Conservation (phyloP, 2,113 vertebrate species). For the Oreochromis spilurus region DNA sequence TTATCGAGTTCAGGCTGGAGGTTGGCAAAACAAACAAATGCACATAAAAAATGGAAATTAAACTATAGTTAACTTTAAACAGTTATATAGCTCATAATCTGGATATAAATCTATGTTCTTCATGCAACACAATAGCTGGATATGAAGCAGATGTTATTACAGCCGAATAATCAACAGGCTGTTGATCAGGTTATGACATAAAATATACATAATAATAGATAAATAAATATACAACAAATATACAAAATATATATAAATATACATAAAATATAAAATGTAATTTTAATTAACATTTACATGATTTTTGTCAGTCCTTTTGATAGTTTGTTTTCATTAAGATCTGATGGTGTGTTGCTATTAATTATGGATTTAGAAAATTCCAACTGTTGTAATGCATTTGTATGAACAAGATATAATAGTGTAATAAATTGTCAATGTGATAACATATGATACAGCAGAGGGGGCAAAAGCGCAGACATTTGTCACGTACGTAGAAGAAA, state of each 20-base stretch:
- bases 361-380: neutral
- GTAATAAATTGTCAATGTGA: neutral
- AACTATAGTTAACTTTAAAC: neutral
- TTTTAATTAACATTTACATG: neutral
- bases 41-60: neutral
- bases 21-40: neutral
- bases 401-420: neutral
- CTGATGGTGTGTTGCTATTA: neutral
- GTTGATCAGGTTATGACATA: neutral
- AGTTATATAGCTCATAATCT: neutral
- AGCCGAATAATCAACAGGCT: accelerated
- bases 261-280: neutral
- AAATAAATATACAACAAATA: no score
- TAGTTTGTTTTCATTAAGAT: neutral
- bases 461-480: neutral
- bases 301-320: neutral
- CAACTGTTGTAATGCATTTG: neutral
- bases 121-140: neutral
- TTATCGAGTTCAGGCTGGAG: neutral
- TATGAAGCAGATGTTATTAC: neutral
- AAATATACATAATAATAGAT: neutral
- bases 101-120: neutral
- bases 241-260: no score
- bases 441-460: neutral
- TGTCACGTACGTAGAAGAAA: accelerated